These are phyloP conservation scores for Pempheris klunzingeri DNA, from an alignment of 2,797 vertebrate species.

Conservation along the genomic window DNA sequence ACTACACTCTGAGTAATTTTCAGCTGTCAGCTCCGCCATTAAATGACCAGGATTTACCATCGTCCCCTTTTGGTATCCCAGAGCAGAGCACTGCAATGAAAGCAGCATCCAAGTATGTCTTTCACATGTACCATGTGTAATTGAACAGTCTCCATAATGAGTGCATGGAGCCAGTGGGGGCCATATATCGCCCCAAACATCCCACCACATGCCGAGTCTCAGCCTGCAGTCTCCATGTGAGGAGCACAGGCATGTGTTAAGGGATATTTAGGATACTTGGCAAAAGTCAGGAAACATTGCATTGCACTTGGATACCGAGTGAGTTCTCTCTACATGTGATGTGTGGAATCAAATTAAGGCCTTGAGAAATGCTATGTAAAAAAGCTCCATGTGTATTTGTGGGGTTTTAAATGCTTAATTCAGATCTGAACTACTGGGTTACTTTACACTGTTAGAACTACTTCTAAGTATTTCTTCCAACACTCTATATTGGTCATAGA, in stretches of 20 bases:
- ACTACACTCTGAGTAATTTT: constrained; percentile 33
- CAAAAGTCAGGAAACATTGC: not conserved
- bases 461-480: not conserved
- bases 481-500: not conserved
- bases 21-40: constrained; percentile 36
- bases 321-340: not conserved
- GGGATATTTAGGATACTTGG: constrained; percentile 10
- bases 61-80: constrained; percentile 46
- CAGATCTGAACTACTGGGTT: no score
- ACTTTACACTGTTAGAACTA: not conserved
- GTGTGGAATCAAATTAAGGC: not conserved
- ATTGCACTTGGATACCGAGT: not conserved
- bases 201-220: constrained; percentile 42
- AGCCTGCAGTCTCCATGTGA: constrained; percentile 52
- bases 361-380: not conserved
- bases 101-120: constrained; percentile 10
- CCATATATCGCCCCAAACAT: constrained; percentile 37
- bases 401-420: no score
- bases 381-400: not conserved
- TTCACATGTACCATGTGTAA: constrained; percentile 32
- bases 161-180: constrained; percentile 28
- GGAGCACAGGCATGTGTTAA: constrained; percentile 15
- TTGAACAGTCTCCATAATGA: constrained; percentile 19
- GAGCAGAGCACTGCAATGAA: constrained; percentile 53
- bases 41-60: constrained; percentile 56